Base-by-base conservation (phyloP, 2,888 invertebrate genomes). In the Meiosimyza platycephala region DNA sequence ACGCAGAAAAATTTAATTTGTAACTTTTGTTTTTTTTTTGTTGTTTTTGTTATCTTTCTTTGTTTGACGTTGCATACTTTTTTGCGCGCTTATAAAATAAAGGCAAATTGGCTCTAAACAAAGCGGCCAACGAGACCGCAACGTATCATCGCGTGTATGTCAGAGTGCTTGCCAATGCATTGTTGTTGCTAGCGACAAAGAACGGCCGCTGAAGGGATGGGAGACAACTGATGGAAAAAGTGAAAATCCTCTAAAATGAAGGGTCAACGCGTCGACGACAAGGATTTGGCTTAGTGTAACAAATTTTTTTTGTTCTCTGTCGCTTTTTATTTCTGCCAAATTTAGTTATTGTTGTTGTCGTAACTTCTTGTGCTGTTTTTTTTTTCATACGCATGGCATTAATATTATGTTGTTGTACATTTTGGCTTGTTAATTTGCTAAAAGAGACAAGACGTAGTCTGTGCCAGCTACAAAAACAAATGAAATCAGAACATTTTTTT, bases 61-160 rank as follows among this genome's bases (percentile, higher is more conserved):
- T 66, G 15, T 54, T 55, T 64, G 28, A 50, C 52, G 40, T 54
- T 66, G 66, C 66, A 66, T 40, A 66, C 54, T 66, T 66, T 66
- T 66, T 18, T 33, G 66, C 40, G 66, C 54, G 52, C 54, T 54
- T 16, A 33, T 28, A 51, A 28, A 51, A 65, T 40, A 50, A 52
- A 18, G 22, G 51, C 51, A 52, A 62, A 62, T 62, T 62, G 60
- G 60, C 60, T 47, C 60, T 62, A 62, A 62, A 62, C 60, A 40
- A 40, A 7, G 47, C 15, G 33, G 40, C 40, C 40, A 33, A 28
- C 57, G 28, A 57, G 57, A 57, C 22, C 15, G 33, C 60, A 62
- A 12, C 47, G 60, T 40, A 33, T 28, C n/a, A 33, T 28, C 40
- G 40, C 40, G 40, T 40, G 28, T 28, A 4, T 9, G 40, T 40